Percentiles rank a stretch among this genome's conserved stretches.
Evolutionary conservation across 92 coral and sea anemone species (phyloP).

Genomic region (Montipora capitata): DNA sequence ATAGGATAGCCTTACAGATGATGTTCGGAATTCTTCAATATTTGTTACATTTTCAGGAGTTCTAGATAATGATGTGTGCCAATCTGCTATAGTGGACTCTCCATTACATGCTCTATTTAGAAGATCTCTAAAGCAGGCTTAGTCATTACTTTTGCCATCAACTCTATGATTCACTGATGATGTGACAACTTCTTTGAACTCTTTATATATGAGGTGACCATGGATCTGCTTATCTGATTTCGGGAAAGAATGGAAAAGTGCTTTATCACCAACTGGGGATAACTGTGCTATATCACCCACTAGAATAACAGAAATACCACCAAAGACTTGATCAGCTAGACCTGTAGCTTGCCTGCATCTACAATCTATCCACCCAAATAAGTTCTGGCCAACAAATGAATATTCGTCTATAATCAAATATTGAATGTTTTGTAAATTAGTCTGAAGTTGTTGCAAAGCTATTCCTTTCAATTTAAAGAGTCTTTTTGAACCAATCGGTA

Average conservation of each 20-base stretch:
- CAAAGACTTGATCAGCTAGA: slow-evolving; percentile 47
- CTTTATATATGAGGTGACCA: slow-evolving; percentile 72
- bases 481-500: slow-evolving; percentile 28
- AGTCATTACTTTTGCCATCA: slow-evolving; percentile 51
- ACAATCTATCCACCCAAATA: slow-evolving; percentile 59
- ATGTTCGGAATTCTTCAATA: too few species aligned
- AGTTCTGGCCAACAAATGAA: slow-evolving; percentile 79
- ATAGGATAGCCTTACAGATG: slow-evolving; percentile 10
- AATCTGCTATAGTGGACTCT: slow-evolving; percentile 72
- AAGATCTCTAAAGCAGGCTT: slow-evolving; percentile 66
- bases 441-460: slow-evolving; percentile 76
- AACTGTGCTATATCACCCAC: slow-evolving; percentile 82
- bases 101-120: slow-evolving; percentile 77
- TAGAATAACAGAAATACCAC: slow-evolving; percentile 77
- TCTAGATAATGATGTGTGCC: slow-evolving; percentile 68
- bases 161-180: slow-evolving; percentile 86
- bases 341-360: slow-evolving; percentile 80
- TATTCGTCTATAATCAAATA: slow-evolving; percentile 63
- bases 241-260: slow-evolving; percentile 25
- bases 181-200: slow-evolving; percentile 76
- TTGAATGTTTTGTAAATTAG: slow-evolving; percentile 1
- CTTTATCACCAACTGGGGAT: slow-evolving; percentile 81
- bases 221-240: slow-evolving; percentile 70
- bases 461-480: slow-evolving; percentile 76
- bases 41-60: slow-evolving; percentile 47